phyloP scores from a whole-genome alignment of 2,113 vertebrate species.

The Stercorarius parasiticus region DNA sequence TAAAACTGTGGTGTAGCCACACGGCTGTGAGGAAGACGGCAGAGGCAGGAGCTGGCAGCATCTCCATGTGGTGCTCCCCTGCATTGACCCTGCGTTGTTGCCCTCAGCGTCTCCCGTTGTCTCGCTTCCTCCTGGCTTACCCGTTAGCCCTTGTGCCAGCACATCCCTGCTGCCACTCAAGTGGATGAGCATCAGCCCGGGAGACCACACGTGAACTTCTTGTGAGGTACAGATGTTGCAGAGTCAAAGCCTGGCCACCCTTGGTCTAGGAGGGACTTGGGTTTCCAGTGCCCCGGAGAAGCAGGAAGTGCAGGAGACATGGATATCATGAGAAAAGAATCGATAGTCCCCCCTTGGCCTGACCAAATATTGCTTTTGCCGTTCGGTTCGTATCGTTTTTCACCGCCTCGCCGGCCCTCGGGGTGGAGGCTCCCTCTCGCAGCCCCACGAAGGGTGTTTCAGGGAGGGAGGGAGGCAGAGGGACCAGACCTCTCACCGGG shows the following conservation, averaged over 20 bases:
- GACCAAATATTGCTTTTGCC: conserved; percentile 68
- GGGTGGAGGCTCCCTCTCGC: not conserved
- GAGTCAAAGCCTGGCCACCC: conserved; percentile 61
- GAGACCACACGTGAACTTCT: conserved; percentile 61
- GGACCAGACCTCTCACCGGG: not conserved
- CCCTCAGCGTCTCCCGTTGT: conserved; percentile 10
- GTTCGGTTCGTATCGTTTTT: conserved; percentile 48
- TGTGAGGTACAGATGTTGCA: conserved; percentile 64
- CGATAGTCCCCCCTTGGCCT: conserved; percentile 50
- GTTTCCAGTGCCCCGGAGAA: conserved; percentile 48
- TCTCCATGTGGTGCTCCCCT: not conserved
- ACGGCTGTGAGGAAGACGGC: not conserved
- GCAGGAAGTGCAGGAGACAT: conserved; percentile 67
- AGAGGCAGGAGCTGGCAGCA: not conserved
- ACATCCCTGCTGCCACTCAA: conserved; percentile 37
- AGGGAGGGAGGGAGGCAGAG: not conserved
- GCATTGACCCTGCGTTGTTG: not conserved
- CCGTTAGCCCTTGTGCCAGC: not conserved
- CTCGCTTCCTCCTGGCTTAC: not conserved
- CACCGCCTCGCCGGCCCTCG: not conserved
- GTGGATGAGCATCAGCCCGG: fast-evolving
- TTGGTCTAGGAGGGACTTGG: conserved; percentile 54
- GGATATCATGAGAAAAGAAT: conserved; percentile 67
- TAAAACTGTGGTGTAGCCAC: not conserved
- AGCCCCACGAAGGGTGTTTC: not conserved